Evolutionary conservation across 2,797 vertebrate genomes (phyloP), one percentile per base, ranked within the genome.

Genomic region (Propithecus perrieri): DNA sequence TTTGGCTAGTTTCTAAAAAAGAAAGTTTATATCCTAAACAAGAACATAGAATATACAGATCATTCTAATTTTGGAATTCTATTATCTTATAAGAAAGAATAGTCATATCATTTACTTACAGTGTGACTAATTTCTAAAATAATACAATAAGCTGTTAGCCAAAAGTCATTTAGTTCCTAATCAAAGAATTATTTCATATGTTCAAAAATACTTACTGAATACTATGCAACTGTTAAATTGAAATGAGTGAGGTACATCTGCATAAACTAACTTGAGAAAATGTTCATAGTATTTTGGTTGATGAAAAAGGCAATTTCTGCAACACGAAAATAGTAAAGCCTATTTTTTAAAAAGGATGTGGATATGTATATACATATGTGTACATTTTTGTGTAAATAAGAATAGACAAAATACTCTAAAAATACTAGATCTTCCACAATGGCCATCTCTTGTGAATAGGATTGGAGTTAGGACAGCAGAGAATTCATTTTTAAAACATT

Each of bases 161-260:
- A 75, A 89, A 90, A 72, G 30, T 67, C 15, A 74, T 38, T 96
- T 86, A 24, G 78, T 93, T 92, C 57, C 20, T 75, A 92, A 35
- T 22, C 17, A 81, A 15, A 3, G 46, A 53, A 46, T 85, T 48
- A 84, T 38, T 53, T 88, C 6, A 65, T 67, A 88, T 48, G 7
- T 67, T 89, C 10, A 91, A 48, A 79, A 87, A 57, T 57, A 67
- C 9, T 83, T 91, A 75, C 48, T 84, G 28, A 92, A 7, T 78
- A 76, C 3, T 71, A 38, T 72, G 8, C 2, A 63, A 69, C 2
- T 67, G 43, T 81, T 86, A 61, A 35, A 67, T 67, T 74, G 3
- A 92, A 92, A 69, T 87, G 13, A 69, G 2, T 94, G 46, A 61
- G 17, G 14, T 59, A 87, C 9, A 86, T 72, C 71, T 92, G 53